Evolutionary conservation across 2,113 vertebrate genomes (phyloP).

Genomic region (Upupa epops): DNA sequence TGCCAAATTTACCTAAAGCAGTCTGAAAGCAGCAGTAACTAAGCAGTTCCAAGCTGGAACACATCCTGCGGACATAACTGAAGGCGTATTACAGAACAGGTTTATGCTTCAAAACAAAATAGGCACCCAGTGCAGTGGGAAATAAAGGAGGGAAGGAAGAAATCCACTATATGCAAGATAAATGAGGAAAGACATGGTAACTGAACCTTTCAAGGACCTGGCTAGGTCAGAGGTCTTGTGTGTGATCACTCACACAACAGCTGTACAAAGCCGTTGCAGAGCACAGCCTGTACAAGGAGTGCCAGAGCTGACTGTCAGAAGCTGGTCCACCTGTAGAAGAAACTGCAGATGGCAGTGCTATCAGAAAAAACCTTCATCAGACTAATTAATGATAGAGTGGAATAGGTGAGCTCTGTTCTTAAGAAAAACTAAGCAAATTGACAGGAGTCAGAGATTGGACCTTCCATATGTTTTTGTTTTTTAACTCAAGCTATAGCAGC

Average conservation of each 20-base stretch:
- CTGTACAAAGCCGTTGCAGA: not conserved
- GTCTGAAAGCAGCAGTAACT: not conserved
- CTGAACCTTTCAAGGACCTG: not conserved
- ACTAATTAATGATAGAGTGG: not conserved
- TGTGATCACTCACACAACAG: not conserved
- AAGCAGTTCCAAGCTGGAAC: not conserved
- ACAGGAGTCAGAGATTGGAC: not conserved
- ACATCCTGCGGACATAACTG: not conserved
- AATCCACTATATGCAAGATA: not conserved
- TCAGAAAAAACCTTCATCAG: not conserved
- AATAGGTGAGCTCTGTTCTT: not conserved
- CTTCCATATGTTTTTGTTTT: not conserved
- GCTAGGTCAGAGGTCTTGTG: not conserved
- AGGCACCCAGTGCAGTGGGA: not conserved
- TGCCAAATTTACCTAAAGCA: not conserved
- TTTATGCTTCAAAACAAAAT: not conserved
- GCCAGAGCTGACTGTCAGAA: not conserved
- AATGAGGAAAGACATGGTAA: not conserved
- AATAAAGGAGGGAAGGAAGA: not conserved
- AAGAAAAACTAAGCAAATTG: not conserved
- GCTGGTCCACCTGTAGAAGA: not conserved
- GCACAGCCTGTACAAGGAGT: not conserved
- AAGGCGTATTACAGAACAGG: not conserved
- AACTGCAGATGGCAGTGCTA: not conserved
- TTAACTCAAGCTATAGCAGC: not conserved